Conservation (phyloP, 2,797 vertebrate genomes). For the Cetoscarus ocellatus region DNA sequence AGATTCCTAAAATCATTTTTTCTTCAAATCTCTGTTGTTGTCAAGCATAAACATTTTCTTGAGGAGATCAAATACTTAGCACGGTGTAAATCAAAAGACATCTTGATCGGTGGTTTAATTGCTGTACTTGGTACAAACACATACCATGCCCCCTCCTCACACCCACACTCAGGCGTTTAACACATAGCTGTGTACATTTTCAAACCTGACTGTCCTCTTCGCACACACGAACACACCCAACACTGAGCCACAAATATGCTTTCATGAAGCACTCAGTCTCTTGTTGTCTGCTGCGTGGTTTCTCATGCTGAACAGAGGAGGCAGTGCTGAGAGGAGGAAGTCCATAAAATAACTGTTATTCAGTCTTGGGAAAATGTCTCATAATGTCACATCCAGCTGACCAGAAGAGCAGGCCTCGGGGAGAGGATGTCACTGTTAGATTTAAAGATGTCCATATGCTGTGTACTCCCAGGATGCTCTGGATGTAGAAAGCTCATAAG, state of each 20-base stretch:
- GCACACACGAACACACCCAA: conserved; percentile 58
- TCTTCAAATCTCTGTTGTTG: too few species aligned
- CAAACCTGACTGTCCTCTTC: conserved; percentile 49
- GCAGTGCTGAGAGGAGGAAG: conserved; percentile 24
- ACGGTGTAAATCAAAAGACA: background rate
- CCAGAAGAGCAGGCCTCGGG: conserved; percentile 3
- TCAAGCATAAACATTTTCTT: background rate
- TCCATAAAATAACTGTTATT: conserved; percentile 22
- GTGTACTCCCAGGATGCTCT: conserved; percentile 1
- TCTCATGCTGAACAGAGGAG: conserved; percentile 39
- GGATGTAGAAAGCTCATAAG: background rate
- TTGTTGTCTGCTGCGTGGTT: conserved; percentile 41
- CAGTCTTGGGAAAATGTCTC: conserved; percentile 28
- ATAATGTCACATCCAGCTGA: conserved; percentile 33
- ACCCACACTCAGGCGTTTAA: conserved; percentile 33
- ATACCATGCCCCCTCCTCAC: conserved; percentile 11
- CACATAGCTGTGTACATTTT: conserved; percentile 50
- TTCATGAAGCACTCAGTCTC: conserved; percentile 53
- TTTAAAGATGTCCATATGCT: conserved; percentile 22
- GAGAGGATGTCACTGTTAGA: conserved; percentile 3
- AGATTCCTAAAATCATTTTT: too few species aligned
- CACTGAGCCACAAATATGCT: conserved; percentile 72
- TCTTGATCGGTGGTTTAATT: background rate
- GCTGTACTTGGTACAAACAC: conserved; percentile 12
- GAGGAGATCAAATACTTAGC: background rate